Evolutionary conservation across 2,797 vertebrate genomes (phyloP), one percentile per base, ranked within the genome.

Genomic region (Parambassis ranga): DNA sequence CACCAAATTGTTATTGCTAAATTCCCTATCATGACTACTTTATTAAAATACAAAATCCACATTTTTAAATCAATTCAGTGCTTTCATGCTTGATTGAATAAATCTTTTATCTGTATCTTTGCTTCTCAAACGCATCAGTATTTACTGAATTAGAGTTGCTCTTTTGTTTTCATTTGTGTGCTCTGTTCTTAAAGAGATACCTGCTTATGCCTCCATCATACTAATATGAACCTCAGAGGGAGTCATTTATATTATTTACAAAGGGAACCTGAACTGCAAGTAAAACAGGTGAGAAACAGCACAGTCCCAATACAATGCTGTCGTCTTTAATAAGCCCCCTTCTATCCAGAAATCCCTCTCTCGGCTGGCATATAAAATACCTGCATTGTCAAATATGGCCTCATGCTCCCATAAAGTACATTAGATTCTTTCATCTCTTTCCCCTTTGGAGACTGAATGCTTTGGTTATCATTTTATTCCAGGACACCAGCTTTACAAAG

Each of bases 401-500:
- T 57, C 19, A 3, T 67, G 55, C 60, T 58, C 18, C 33, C 19
- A 16, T 50, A 39, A 53, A 49, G 30, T 53, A 41, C 23, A 59
- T 63, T 46, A 6, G 36, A 64, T 55, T 72, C n/a, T 56, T 37
- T 48, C 26, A 51, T 59, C 46, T 48, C 14, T 47, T 30, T 65
- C 24, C 20, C 56, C 19, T 64, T 43, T 52, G 24, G 33, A 71
- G 36, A 46, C 33, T 36, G 23, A 62, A 61, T 32, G 11, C 18
- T 10, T 31, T 36, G 19, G 47, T 76, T 77, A 79, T 74, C 60
- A 23, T 75, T 75, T 67, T 41, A 42, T 56, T 79, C 18, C 76
- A 73, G 74, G 51, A 75, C 66, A 80, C 42, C 32, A 13, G 19
- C 41, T 44, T 67, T 50, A 71, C 56, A 73, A 63, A 46, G 47